phyloP scores from a whole-genome alignment of 2,888 invertebrate genomes.

The Phengaris arion region DNA sequence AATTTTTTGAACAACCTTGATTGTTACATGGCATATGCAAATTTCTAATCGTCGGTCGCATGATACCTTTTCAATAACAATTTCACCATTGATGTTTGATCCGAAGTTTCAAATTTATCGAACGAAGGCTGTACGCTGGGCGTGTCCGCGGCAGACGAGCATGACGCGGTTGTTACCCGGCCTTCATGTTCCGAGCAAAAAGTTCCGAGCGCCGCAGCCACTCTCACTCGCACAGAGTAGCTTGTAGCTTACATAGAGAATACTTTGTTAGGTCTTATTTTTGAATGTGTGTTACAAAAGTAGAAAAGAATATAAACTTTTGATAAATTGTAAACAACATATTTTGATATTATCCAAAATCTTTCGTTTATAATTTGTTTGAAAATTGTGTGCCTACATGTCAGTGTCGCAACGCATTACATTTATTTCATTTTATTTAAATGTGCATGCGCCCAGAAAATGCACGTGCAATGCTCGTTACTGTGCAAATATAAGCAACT shows the following conservation, averaged over 20 bases:
- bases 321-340: no score
- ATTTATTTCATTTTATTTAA: no score
- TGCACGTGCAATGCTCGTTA: no score
- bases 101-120: slow-evolving; percentile 12
- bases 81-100: slow-evolving; percentile 10
- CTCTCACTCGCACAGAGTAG: slow-evolving; percentile 52
- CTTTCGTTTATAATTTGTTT: no score
- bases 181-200: slow-evolving; percentile 44
- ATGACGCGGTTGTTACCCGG: slow-evolving; percentile 53
- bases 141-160: slow-evolving; percentile 38
- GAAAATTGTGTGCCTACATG: no score
- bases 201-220: slow-evolving; percentile 42
- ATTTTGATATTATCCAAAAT: no score
- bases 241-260: slow-evolving; percentile 36
- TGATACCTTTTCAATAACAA: slow-evolving; percentile 1
- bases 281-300: no score
- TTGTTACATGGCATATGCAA: slow-evolving; percentile 6
- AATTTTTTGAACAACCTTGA: neutral
- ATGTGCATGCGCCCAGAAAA: no score
- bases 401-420: no score
- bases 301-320: no score
- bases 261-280: neutral
- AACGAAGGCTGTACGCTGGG: slow-evolving; percentile 33
- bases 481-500: no score
- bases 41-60: slow-evolving; percentile 8